Base-by-base conservation (phyloP, 2,113 vertebrate species). In the Clarias macrocephalus region DNA sequence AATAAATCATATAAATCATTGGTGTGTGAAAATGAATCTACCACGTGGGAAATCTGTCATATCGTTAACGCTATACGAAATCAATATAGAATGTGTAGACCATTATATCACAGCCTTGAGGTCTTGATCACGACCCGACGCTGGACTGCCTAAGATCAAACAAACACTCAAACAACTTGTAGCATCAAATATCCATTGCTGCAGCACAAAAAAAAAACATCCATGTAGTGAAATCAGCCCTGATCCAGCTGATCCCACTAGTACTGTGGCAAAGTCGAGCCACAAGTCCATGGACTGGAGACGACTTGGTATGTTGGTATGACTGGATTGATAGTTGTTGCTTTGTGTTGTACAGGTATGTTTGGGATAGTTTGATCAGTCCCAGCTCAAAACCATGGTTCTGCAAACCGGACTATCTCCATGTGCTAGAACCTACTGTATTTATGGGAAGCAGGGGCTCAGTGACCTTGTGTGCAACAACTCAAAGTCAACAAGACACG, bases 1-100 rank as follows among this genome's bases (percentile, higher is more conserved):
- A 25, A 76, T 76, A 59, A 85, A 62, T n/a, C n/a, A n/a, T n/a
- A n/a, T n/a, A n/a, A n/a, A n/a, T n/a, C 83, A 25, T 5, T 63
- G 59, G 7, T 28, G 25, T 48, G 72, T 60, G 57, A 62, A 85
- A 42, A 18, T 37, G 33, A 42, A 25, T 19, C 7, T 3, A 60
- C 18, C 16, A 16, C 57, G n/a, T n/a, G n/a, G n/a, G n/a, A n/a
- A n/a, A 76, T 76, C 19, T 81, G 66, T 65, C 48, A 79, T 33
- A 66, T 21, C 48, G 70, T 23, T 52, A 68, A 30, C 3, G 8
- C 11, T 4, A 23, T 9, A 42, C 33, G 42, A 72, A 42, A 33
- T 42, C 18, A 37, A 16, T 19, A 16, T 33, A 8, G 5, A 37
- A 16, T 18, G 30, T n/a, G n/a, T 37, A 33, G 16, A 33, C 66